A percentile compares a stretch with the other conserved stretches of the same genome.
phyloP scores from a whole-genome alignment of 2,113 vertebrate genomes.

The Isichthys henryi region DNA sequence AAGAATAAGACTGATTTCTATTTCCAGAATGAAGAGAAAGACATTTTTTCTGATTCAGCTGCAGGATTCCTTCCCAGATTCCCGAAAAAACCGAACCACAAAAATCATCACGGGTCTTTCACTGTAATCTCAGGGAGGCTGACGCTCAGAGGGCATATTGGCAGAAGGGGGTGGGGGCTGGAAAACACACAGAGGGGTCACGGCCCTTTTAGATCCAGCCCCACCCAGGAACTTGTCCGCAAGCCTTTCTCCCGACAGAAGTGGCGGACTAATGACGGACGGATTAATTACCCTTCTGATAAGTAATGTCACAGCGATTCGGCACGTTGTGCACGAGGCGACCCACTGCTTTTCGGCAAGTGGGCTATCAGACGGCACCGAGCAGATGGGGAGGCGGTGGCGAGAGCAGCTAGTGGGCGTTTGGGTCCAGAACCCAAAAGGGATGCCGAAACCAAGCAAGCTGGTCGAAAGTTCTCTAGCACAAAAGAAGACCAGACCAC shows the following conservation, averaged over 20 bases:
- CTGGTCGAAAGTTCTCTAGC: neutral
- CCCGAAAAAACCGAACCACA: neutral
- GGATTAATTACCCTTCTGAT: neutral
- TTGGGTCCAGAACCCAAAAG: neutral
- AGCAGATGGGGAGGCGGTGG: neutral
- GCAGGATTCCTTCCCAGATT: neutral
- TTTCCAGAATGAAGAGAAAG: neutral
- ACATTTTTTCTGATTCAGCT: neutral
- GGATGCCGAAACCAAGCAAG: neutral
- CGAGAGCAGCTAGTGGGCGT: neutral
- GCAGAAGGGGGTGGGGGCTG: neutral
- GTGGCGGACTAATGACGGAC: neutral
- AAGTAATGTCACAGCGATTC: neutral
- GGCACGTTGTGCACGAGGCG: neutral
- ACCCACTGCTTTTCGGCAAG: neutral
- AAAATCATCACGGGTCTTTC: neutral
- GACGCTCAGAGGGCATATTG: neutral
- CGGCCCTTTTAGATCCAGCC: neutral
- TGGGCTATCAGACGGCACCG: neutral
- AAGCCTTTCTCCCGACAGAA: neutral
- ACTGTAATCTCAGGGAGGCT: neutral
- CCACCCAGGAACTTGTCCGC: neutral
- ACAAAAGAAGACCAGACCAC: neutral
- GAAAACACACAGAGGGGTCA: neutral
- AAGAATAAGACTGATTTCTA: neutral